Conservation (phyloP, 2,113 vertebrate genomes). For the Danio rerio region DNA sequence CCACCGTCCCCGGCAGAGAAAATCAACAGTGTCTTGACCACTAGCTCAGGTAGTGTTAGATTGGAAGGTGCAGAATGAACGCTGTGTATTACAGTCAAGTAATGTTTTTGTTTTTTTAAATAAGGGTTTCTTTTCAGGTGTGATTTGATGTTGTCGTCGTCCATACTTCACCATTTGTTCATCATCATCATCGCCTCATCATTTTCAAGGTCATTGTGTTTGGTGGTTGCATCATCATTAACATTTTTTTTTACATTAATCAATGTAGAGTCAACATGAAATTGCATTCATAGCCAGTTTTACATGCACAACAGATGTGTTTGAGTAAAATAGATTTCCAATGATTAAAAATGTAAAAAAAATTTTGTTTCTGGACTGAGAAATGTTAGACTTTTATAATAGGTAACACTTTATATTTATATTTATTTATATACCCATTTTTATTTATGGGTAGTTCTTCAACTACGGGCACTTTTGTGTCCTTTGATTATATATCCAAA, state of each 20-base stretch:
- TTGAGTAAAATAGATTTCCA: neutral
- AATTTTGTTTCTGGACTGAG: neutral
- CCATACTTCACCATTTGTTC: constrained; percentile 28
- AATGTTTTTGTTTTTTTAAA: constrained; percentile 44
- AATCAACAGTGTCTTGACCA: constrained; percentile 69
- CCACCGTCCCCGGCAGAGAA: constrained; percentile 59
- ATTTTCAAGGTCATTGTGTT: constrained; percentile 40
- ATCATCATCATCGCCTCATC: constrained; percentile 48
- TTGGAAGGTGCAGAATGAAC: neutral
- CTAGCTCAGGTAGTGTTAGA: constrained; percentile 78
- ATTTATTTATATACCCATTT: too few species aligned
- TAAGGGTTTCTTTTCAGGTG: constrained; percentile 41
- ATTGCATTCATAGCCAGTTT: neutral
- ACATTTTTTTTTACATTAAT: constrained; percentile 10
- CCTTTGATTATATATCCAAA: too few species aligned
- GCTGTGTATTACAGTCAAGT: neutral
- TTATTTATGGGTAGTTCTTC: too few species aligned
- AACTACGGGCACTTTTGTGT: too few species aligned
- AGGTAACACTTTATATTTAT: too few species aligned
- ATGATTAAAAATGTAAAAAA: neutral
- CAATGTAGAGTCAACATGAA: neutral
- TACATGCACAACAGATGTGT: neutral
- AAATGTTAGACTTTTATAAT: neutral
- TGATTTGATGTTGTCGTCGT: constrained; percentile 23
- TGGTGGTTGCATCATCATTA: constrained; percentile 27